Base-by-base conservation (phyloP, 1,140 invertebrate species). In the Caerostris extrusa region DNA sequence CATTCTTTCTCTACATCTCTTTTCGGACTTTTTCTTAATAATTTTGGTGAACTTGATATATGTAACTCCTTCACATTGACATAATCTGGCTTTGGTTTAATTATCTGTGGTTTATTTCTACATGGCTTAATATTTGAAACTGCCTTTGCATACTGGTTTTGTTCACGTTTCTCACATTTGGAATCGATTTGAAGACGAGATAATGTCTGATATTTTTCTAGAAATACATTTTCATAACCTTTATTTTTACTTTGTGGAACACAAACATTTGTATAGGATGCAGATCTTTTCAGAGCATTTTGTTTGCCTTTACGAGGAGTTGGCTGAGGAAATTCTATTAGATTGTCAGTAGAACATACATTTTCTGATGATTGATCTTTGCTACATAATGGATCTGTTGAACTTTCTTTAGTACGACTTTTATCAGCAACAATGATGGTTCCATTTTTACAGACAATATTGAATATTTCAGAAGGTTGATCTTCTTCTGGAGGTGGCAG, bases 131-230 rank as follows among this genome's bases (percentile, higher is more conserved):
- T 34, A 34, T 88, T 61, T 53, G 17, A 34, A 50, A 77, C 10
- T 77, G 3, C 12, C 61, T n/a, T 67, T 67, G 10, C 5, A 67
- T 14, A n/a, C 7, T 57, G 57, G 7, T 56, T 10, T 3, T 53
- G 5, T 19, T 64, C 55, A 69, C 4, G 10, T 3, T 34, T 58
- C 8, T 86, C 6, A 64, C 10, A 3, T 6, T 94, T 85, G 17
- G 88, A 60, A 57, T 85, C 64, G 0, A 94, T 90, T 85, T 90
- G 71, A 50, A 94, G 81, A 8, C 83, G 87, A 56, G 87, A 85
- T 19, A 94, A 12, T 10, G 93, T 94, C 19, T 94, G 93, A 55
- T 85, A 94, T 60, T 90, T 90, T 69, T 94, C 93, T 7, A 90
- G 19, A 69, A 90, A 90, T 7, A 90, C 61, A 60, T 94, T 94